Evolutionary conservation across 2,888 invertebrate species (phyloP), one percentile per base, ranked within the genome.

Genomic region (Dryobotodes eremita): DNA sequence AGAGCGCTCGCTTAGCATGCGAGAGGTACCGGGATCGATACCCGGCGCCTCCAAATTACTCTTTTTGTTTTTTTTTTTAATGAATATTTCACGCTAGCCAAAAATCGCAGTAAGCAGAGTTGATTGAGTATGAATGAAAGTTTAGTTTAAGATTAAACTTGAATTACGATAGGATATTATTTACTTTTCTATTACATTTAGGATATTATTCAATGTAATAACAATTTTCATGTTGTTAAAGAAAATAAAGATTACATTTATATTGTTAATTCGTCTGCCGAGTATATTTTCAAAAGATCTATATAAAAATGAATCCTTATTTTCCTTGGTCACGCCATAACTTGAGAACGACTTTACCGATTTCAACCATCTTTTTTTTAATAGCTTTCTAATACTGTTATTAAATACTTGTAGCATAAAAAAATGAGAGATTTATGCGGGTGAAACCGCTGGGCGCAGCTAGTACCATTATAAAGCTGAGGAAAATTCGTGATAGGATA

Each of bases 1-100:
- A 97, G 97, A 97, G 97, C 97, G 97, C 97, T 97, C 97, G 97
- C 97, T 97, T 97, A 97, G 96, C 96, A 97, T 97, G 96, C 94
- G 97, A 97, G 97, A 97, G 95, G 97, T 97, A 97, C 97, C 96
- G 97, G 97, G 96, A 97, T 97, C 97, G 97, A 96, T 97, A 96
- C 97, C 97, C 97, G 96, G 97, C 97, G 96, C 97, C 96, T 97
- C 97, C 97, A 97, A 89, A 0, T 0, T 17, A 0, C 0, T 53
- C 36, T 86, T 86, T 77, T 82, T 77, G 83, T 77, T 20, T 66
- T 71, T 66, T n/a, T 1, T 2, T 36, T 4, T 2, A 23, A 55
- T 80, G 13, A 17, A n/a, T n/a, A 26, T 15, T 62, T 59, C 5
- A 48, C 4, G n/a, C 15, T 53, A 1, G 11, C 3, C 42, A 10